Evolutionary conservation across 2,797 vertebrate species (phyloP).

Genomic region (Sebastes hubbsi): DNA sequence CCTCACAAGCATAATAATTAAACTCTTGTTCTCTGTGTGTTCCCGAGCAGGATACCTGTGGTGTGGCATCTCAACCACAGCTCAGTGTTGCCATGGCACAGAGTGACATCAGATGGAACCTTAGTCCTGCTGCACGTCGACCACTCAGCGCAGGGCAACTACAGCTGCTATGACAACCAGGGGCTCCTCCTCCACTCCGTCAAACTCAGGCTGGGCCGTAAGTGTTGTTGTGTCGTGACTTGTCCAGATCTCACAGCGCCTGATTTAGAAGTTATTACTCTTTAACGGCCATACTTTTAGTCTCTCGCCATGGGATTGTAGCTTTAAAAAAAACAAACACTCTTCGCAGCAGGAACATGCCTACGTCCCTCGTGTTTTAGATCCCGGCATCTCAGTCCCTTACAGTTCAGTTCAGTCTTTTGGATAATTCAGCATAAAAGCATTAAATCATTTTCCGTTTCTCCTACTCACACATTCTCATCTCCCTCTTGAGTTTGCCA

Average conservation of each 20-base stretch:
- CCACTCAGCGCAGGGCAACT: conserved; percentile 80
- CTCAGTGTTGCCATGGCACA: conserved; percentile 62
- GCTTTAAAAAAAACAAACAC: not conserved
- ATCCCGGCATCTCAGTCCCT: not conserved
- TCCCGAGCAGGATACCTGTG: conserved; percentile 69
- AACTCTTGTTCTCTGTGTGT: conserved; percentile 1
- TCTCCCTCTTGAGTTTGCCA: not conserved
- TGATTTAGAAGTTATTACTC: conserved; percentile 6
- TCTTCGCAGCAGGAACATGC: not conserved
- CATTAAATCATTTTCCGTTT: not conserved
- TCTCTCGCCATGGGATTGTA: not conserved
- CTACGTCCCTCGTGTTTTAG: not conserved
- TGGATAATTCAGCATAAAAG: conserved; percentile 20
- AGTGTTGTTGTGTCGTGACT: conserved; percentile 59
- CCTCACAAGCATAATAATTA: not conserved
- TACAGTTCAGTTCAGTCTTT: not conserved
- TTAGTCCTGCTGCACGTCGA: conserved; percentile 72
- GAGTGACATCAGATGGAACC: conserved; percentile 64
- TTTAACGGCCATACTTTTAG: not conserved
- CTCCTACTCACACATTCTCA: not conserved
- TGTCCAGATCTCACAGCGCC: not conserved
- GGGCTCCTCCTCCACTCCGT: conserved; percentile 73
- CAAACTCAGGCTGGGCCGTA: conserved; percentile 80
- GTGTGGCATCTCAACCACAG: conserved; percentile 79
- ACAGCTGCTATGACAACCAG: conserved; percentile 81